phyloP scores from a whole-genome alignment of 1,140 invertebrate genomes.

The Teleopsis dalmanni region DNA sequence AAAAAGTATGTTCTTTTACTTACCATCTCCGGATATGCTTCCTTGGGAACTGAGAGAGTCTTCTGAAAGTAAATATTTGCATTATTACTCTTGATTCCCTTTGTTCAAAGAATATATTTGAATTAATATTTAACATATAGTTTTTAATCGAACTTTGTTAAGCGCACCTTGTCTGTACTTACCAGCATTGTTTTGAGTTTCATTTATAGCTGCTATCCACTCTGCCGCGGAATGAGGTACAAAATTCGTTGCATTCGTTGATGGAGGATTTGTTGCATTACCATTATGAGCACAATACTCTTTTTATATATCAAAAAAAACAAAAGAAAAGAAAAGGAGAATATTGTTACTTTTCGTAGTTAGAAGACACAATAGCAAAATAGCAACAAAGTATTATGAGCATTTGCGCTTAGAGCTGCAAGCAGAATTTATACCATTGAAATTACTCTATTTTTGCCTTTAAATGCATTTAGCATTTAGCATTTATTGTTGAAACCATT shows the following conservation, averaged over 20 bases:
- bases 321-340: background rate
- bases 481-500: too few relatives aligned
- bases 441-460: background rate
- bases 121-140: background rate
- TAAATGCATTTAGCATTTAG: too few relatives aligned
- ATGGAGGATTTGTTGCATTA: too few relatives aligned
- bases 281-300: too few relatives aligned
- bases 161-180: background rate
- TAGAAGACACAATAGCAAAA: background rate
- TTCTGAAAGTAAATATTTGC: background rate
- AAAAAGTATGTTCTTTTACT: background rate
- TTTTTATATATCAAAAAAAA: too few relatives aligned
- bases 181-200: background rate
- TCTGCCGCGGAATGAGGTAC: background rate
- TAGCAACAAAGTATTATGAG: background rate
- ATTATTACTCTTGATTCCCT: background rate
- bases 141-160: background rate
- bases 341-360: background rate
- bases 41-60: constrained; percentile 1
- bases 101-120: background rate
- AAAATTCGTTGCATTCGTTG: background rate
- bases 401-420: too few relatives aligned
- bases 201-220: constrained; percentile 3
- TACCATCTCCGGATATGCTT: constrained; percentile 1
- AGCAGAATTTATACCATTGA: background rate